Evolutionary conservation across 1,140 invertebrate species (phyloP).

Genomic region (Drosophila mojavensis): DNA sequence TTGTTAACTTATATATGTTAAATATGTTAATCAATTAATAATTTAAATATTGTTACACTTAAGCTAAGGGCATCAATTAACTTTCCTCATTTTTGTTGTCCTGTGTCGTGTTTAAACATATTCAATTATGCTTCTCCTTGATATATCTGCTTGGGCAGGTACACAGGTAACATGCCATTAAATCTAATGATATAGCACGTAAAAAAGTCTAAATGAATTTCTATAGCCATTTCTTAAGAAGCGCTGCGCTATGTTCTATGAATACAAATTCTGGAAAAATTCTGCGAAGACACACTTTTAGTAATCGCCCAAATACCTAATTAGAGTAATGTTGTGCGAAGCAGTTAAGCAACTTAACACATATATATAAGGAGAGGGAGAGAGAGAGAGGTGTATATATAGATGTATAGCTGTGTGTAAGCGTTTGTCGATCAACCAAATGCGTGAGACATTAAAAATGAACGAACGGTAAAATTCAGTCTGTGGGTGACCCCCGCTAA

Average conservation of each 20-base stretch:
- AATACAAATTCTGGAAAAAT: background rate
- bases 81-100: too few relatives aligned
- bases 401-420: slow-evolving; percentile 1
- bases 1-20: too few relatives aligned
- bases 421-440: slow-evolving; percentile 38
- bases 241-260: background rate
- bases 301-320: slow-evolving; percentile 34
- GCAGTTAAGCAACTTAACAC: slow-evolving; percentile 30
- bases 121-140: too few relatives aligned
- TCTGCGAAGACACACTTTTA: background rate
- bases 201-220: too few relatives aligned
- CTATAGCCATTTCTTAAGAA: too few relatives aligned
- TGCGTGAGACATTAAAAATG: slow-evolving; percentile 54
- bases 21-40: too few relatives aligned
- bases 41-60: too few relatives aligned
- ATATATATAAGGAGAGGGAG: slow-evolving; percentile 9
- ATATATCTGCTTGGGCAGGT: too few relatives aligned
- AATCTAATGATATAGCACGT: too few relatives aligned
- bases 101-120: too few relatives aligned
- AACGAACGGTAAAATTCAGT: slow-evolving; percentile 54
- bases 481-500: slow-evolving; percentile 45
- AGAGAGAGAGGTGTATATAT: too few relatives aligned
- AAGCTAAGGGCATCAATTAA: background rate
- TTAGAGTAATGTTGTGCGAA: slow-evolving; percentile 54
- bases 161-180: too few relatives aligned